Percentiles rank a stretch among this genome's conserved stretches.
Evolutionary conservation across 2,797 vertebrate genomes (phyloP).

Genomic region (Phoxinus dragarum): DNA sequence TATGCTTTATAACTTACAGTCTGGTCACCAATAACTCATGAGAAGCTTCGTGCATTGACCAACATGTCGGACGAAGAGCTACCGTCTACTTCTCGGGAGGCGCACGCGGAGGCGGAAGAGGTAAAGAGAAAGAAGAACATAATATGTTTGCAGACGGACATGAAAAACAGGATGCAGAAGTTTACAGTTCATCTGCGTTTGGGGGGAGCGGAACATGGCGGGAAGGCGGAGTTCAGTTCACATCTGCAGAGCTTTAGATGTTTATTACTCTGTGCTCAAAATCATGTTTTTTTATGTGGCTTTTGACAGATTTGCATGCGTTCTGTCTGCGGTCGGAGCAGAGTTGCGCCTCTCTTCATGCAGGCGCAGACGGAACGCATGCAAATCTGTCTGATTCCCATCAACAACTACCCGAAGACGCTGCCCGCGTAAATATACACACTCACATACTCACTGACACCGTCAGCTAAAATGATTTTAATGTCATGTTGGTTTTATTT

Average conservation of each 20-base stretch:
- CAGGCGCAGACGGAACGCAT: background rate
- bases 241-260: constrained; percentile 55
- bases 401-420: constrained; percentile 1
- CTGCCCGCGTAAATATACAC: background rate
- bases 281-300: background rate
- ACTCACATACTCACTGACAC: background rate
- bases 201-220: constrained; percentile 60
- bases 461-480: background rate
- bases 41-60: constrained; percentile 30
- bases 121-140: constrained; percentile 55
- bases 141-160: constrained; percentile 40
- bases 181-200: constrained; percentile 62
- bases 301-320: constrained; percentile 11
- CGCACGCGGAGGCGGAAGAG: constrained; percentile 57
- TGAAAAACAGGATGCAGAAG: constrained; percentile 60
- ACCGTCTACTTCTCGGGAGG: constrained; percentile 67
- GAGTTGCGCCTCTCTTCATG: background rate
- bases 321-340: background rate
- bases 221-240: constrained; percentile 57
- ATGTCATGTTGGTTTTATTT: background rate
- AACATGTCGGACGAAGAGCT: constrained; percentile 69
- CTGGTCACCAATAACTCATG: constrained; percentile 51
- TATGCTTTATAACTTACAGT: constrained; percentile 59
- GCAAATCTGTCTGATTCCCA: background rate
- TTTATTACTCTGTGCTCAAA: background rate